Conservation (phyloP, 2,888 invertebrate species). For the Heliconius ismenius region DNA sequence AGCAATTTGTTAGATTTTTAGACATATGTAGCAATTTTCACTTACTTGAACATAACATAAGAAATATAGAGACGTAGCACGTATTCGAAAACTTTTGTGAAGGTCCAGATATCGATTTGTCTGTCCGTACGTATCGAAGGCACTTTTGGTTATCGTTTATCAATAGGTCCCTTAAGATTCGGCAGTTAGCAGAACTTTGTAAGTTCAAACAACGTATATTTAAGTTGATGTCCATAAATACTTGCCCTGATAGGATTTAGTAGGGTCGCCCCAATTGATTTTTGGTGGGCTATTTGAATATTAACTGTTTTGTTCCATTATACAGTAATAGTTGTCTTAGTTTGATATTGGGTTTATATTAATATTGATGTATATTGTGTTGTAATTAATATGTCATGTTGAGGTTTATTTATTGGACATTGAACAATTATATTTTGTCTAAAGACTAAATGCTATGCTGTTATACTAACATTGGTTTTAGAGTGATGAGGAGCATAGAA, state of each 20-base stretch:
- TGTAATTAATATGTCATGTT: slow-evolving; percentile 6
- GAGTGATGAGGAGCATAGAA: not conserved
- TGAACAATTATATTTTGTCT: not conserved
- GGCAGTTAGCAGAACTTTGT: slow-evolving; percentile 38
- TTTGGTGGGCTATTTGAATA: slow-evolving; percentile 41
- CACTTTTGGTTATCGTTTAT: slow-evolving; percentile 30
- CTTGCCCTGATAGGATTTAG: slow-evolving; percentile 42
- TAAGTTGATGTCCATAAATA: slow-evolving; percentile 45
- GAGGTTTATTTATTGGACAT: not conserved
- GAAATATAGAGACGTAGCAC: not conserved
- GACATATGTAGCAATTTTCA: no score
- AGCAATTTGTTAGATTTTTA: no score
- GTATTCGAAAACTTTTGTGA: not conserved
- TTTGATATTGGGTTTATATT: slow-evolving; percentile 6
- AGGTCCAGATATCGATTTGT: slow-evolving; percentile 10
- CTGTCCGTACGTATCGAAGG: slow-evolving; percentile 7
- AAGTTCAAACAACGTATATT: slow-evolving; percentile 42
- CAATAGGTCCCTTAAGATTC: slow-evolving; percentile 35
- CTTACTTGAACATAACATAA: not conserved
- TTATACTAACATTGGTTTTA: not conserved
- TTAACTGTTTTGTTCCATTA: slow-evolving; percentile 32
- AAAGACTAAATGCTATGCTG: not conserved
- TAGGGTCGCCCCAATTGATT: slow-evolving; percentile 42
- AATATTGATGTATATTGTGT: slow-evolving; percentile 12
- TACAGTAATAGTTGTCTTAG: slow-evolving; percentile 18